Evolutionary conservation across 1,140 invertebrate species (phyloP), one percentile per base, ranked within the genome.

Genomic region (Heliconius nattereri): DNA sequence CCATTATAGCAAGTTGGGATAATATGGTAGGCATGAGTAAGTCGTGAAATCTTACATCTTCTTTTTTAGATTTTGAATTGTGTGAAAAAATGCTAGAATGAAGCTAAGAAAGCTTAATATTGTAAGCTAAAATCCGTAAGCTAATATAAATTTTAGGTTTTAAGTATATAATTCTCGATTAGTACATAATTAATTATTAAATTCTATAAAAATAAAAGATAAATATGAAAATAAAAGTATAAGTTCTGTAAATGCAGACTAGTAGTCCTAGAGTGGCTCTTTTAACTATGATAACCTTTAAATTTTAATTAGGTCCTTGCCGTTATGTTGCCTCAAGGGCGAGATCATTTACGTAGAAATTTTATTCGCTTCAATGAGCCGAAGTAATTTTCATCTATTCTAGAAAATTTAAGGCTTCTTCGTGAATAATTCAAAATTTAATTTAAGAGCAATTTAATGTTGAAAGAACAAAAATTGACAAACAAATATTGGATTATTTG

Each of bases 351-450:
- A 73, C 70, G 81, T 72, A 60, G 66, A 75, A 84, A 84, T 84
- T 84, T 75, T 78, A 75, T 81, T 57, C 82, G 70, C 79, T 54
- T 75, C 82, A 84, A 77, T 84, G 80, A 79, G 60, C 75, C 75
- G 78, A 11, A 13, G 45, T 32, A 78, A 81, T 79, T 81, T 79
- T 84, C 76, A 71, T 76, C 75, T 81, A 78, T 74, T 81, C 75
- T 73, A 81, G 76, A 81, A 78, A 78, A 73, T 76, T 81, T 49
- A 77, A 72, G 45, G 57, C 49, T 78, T 20, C n/a, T 60, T 60
- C 57, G 8, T 26, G 9, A 60, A 60, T 23, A 60, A 60, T 8
- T 60, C 8, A 23, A 60, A 23, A n/a, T 60, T 26, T 26, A 60
- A n/a, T 60, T 60, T 60, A 26, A 7, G 3, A 60, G 57, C 20